Evolutionary conservation across 2,113 vertebrate genomes (phyloP).

Genomic region (Eulemur rufifrons): DNA sequence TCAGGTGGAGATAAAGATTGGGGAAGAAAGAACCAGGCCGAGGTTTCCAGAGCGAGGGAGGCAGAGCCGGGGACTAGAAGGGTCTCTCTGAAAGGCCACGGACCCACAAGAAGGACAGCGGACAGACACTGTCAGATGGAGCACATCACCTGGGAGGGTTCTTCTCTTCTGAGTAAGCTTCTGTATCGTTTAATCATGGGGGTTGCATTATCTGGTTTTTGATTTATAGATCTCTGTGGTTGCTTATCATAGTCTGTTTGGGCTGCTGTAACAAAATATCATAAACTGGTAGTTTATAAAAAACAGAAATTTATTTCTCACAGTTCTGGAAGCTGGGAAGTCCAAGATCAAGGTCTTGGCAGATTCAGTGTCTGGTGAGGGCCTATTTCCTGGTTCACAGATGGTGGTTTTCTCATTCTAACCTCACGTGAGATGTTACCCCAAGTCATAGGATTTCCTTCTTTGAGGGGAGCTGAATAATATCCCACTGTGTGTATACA

Average conservation of each 20-base stretch:
- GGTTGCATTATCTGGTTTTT: neutral
- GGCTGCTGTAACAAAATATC: neutral
- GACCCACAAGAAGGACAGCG: neutral
- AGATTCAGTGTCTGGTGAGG: neutral
- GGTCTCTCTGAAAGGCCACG: neutral
- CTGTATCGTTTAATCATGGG: neutral
- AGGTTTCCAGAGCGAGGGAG: too few species aligned
- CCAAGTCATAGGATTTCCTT: neutral
- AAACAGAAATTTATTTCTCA: neutral
- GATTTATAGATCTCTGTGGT: neutral
- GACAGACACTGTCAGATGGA: neutral
- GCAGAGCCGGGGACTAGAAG: fast-evolving
- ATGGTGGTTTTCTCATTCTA: neutral
- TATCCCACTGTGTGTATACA: neutral
- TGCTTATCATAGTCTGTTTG: neutral
- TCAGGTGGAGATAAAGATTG: too few species aligned
- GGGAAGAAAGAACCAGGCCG: neutral
- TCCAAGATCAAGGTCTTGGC: neutral
- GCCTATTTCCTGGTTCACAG: neutral
- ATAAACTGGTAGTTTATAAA: neutral
- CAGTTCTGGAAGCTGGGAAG: neutral
- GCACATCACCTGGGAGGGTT: neutral
- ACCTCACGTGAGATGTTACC: neutral
- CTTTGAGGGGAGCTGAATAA: neutral
- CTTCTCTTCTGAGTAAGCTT: neutral